Evolutionary conservation across 2,797 vertebrate species (phyloP).

Genomic region (Triplophysa yarkandensis): DNA sequence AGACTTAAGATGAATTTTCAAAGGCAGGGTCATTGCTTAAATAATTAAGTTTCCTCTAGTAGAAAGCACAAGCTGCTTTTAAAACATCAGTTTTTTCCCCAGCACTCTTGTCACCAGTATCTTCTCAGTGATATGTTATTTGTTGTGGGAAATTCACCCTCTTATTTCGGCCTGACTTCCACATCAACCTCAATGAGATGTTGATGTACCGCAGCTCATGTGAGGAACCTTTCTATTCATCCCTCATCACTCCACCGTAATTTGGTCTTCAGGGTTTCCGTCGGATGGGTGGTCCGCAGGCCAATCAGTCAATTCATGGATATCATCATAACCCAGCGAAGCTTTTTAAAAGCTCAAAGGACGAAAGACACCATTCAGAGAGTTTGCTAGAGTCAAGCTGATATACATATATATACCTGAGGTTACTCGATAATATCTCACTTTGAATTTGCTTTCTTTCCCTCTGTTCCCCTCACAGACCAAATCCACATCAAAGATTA

Average conservation of each 20-base stretch:
- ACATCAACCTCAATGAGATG: conserved; percentile 41
- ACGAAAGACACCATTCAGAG: conserved; percentile 32
- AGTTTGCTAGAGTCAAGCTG: conserved; percentile 20
- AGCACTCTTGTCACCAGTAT: conserved; percentile 17
- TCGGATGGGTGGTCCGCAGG: conserved; percentile 41
- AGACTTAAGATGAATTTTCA: too few species aligned
- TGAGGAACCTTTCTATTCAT: conserved; percentile 39
- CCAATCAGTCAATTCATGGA: conserved; percentile 37
- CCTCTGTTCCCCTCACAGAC: neutral
- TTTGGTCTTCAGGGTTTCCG: conserved; percentile 47
- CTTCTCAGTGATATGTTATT: conserved; percentile 15
- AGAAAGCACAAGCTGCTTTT: neutral
- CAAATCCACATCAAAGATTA: conserved; percentile 30
- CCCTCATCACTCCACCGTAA: conserved; percentile 36
- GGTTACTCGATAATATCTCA: conserved; percentile 2
- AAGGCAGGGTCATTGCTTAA: too few species aligned
- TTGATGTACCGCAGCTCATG: conserved; percentile 38
- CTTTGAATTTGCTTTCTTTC: conserved; percentile 28
- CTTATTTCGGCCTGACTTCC: conserved; percentile 39
- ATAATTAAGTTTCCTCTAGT: neutral
- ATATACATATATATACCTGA: conserved; percentile 10
- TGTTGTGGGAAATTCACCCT: conserved; percentile 41
- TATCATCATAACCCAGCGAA: conserved; percentile 23
- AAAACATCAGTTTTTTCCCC: neutral
- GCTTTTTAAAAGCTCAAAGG: conserved; percentile 14